Evolutionary conservation across 2,888 invertebrate species (phyloP), one percentile per base, ranked within the genome.

Genomic region (Cryptocephalus moraei): DNA sequence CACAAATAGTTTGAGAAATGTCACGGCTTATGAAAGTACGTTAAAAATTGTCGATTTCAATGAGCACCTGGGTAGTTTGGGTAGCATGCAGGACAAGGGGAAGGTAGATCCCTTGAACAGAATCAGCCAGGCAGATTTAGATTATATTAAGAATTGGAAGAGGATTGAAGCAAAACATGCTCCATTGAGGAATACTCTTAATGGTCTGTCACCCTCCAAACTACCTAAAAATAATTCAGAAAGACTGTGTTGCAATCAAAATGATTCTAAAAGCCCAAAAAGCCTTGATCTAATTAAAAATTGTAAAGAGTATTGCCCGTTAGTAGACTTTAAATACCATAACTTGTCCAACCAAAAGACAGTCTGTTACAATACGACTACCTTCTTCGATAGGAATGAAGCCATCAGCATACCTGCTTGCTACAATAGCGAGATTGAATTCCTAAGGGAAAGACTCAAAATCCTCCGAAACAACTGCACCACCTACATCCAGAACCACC

Each of bases 381-480:
- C 69, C 1, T 69, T 64, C 56, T 70, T 69, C 51, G 62, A 68
- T 58, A 56, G 55, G 38, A 52, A 56, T 12, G 64, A 69, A 49
- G 48, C 62, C 1, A 43, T 51, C 9, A 57, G 57, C 52, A 50
- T 67, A 12, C 60, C 60, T 32, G 65, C 66, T 33, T 53, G 59
- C 10, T 70, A 69, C 47, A 48, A 54, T 44, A 59, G 57, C 45
- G 69, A 70, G 52, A 58, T 70, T 34, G 65, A 67, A 45, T 52
- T 60, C 39, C 57, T 70, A 34, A 58, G 65, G 38, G 65, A 63
- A 36, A 64, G 63, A 52, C 54, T 70, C 39, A 55, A 57, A 36
- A 57, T 63, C 43, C 55, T 68, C 36, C 63, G 62, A 49, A 63
- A 61, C 42, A 39, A 43, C 11, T 22, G 22, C 6, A 22, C 22